Conservation (phyloP, 1,140 invertebrate genomes). For the Lerema accius region DNA sequence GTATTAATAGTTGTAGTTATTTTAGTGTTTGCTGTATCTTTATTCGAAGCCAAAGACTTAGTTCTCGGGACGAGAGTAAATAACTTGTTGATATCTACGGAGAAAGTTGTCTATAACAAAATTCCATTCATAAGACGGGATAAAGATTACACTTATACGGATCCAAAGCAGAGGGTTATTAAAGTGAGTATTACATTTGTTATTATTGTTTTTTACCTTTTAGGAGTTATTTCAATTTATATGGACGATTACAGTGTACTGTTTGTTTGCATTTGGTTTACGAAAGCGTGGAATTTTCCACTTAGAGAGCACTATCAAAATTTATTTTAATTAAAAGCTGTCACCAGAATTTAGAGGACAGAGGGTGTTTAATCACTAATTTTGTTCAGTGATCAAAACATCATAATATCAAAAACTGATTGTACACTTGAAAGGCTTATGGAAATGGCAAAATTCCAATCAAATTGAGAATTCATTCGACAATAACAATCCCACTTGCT, state of each 20-base stretch:
- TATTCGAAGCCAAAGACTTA: conserved; percentile 61
- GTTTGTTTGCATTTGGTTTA: too few relatives aligned
- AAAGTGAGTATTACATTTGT: conserved; percentile 67
- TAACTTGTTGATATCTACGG: conserved; percentile 69
- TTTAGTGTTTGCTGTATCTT: conserved; percentile 50
- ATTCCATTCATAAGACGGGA: conserved; percentile 61
- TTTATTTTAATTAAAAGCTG: too few relatives aligned
- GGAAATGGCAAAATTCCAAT: neutral
- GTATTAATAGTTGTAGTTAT: conserved; percentile 47
- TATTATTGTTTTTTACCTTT: too few relatives aligned
- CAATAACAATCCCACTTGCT: conserved; percentile 9
- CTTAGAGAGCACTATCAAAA: too few relatives aligned
- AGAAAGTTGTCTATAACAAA: conserved; percentile 57
- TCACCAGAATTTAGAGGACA: too few relatives aligned
- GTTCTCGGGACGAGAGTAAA: conserved; percentile 62
- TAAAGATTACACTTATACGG: conserved; percentile 65
- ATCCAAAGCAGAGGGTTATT: conserved; percentile 65
- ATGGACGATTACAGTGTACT: too few relatives aligned
- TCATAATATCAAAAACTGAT: neutral
- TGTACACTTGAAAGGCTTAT: neutral
- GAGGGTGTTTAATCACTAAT: too few relatives aligned
- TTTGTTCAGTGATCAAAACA: too few relatives aligned
- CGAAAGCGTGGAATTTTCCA: too few relatives aligned
- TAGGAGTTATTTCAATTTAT: too few relatives aligned
- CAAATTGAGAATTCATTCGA: conserved; percentile 2